A percentile compares a stretch with the other conserved stretches of the same genome.
phyloP scores from a whole-genome alignment of 2,797 vertebrate genomes.

The Eospalax fontanierii region DNA sequence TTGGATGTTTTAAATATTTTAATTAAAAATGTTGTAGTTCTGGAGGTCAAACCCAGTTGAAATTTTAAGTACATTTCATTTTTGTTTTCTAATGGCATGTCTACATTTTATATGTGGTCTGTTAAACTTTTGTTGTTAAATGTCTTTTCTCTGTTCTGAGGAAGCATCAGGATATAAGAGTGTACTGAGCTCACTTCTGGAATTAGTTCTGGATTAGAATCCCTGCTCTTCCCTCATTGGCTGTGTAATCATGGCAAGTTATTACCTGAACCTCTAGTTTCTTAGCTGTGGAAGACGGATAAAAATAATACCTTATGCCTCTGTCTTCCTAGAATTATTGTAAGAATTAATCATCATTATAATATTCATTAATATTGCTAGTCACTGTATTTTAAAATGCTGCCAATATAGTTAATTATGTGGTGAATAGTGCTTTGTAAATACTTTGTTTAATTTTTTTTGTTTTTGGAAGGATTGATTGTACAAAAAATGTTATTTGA shows the following conservation, averaged over 20 bases:
- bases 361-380: background rate
- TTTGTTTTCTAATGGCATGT: background rate
- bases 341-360: background rate
- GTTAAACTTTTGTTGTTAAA: background rate
- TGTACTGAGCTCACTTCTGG: background rate
- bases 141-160: constrained; percentile 3
- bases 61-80: constrained; percentile 33
- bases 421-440: constrained; percentile 9
- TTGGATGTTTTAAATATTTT: background rate
- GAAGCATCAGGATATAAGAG: background rate
- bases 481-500: background rate
- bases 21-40: background rate
- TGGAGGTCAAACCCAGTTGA: background rate
- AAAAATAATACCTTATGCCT: constrained; percentile 13
- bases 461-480: background rate
- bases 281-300: constrained; percentile 31
- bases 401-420: background rate
- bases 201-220: constrained; percentile 31
- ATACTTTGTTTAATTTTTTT: constrained; percentile 9
- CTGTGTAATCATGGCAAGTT: background rate
- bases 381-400: constrained; percentile 22
- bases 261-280: constrained; percentile 64
- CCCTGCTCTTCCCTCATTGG: constrained; percentile 10
- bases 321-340: background rate
- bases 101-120: background rate